Evolutionary conservation across 2,888 invertebrate genomes (phyloP).

Genomic region (Epirrita christyi): DNA sequence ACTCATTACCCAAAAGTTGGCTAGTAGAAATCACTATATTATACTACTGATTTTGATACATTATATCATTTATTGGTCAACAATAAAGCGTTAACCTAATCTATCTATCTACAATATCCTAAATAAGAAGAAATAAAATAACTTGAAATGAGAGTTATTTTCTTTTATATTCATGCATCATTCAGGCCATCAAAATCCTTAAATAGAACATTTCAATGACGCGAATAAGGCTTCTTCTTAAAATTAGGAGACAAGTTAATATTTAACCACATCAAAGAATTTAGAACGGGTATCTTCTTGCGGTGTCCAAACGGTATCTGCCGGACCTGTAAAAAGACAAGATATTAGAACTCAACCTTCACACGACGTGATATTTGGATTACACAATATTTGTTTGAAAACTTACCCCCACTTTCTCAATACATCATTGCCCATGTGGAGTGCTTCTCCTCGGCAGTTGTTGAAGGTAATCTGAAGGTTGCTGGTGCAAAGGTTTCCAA

Average conservation of each 20-base stretch:
- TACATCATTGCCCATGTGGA: slow-evolving; percentile 60
- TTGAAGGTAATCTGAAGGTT: slow-evolving; percentile 53
- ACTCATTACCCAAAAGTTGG: too few species aligned
- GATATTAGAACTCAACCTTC: too few species aligned
- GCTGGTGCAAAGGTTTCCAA: slow-evolving; percentile 53
- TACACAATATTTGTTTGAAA: neutral
- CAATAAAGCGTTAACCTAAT: too few species aligned
- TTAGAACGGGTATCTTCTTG: slow-evolving; percentile 46
- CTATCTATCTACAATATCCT: too few species aligned
- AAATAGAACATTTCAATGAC: neutral
- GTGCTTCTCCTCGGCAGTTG: slow-evolving; percentile 52
- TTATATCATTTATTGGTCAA: too few species aligned
- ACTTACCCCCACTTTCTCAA: slow-evolving; percentile 55
- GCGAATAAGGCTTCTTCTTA: neutral
- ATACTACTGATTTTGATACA: too few species aligned
- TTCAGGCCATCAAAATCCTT: neutral
- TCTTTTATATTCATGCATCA: neutral
- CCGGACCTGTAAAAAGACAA: slow-evolving; percentile 50
- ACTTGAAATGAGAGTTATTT: neutral
- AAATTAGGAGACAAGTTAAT: neutral
- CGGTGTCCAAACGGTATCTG: slow-evolving; percentile 52
- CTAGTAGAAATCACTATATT: too few species aligned
- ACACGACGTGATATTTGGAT: neutral
- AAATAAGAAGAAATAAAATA: too few species aligned
- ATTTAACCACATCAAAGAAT: neutral